Evolutionary conservation across 2,797 vertebrate genomes (phyloP), one percentile per base, ranked within the genome.

Genomic region (Poeciliopsis presidionis): DNA sequence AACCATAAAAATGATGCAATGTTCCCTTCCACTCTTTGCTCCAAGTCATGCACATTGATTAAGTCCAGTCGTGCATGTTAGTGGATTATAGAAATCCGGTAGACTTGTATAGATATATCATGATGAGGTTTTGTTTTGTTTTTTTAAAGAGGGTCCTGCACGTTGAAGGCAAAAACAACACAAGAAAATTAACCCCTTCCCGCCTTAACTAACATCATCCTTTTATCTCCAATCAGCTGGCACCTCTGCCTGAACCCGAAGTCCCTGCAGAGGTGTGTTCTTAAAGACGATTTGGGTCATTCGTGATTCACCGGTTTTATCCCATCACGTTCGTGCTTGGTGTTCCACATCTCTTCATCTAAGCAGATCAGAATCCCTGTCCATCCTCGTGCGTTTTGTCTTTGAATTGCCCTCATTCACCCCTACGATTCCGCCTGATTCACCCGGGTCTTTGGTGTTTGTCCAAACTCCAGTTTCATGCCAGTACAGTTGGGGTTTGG

Each of bases 201-300:
- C 82, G 75, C 75, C 83, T 70, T 83, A 74, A 95, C 94, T 96
- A 95, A 96, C 92, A 82, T 65, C 89, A 87, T 85, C 89, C 90
- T 97, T 96, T 96, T 97, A 89, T 96, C 95, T 96, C 96, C 95
- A 93, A 95, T 94, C 91, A 98, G 98, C 97, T 97, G 95, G 93
- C 97, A 87, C 97, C 96, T 43, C 93, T 96, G 74, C 96, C 96
- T 28, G 98, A 98, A 89, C 93, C 96, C 25, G 97, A 98, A 91
- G 96, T 93, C 92, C 91, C 96, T 59, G 92, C 96, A n/a, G 97
- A 99, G 97, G 97, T 99, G 96, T 96, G 97, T 97, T 92, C 30
- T 47, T 20, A 30, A 83, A 93, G 84, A 78, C 78, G 88, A 92
- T 88, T 93, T 88, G 88, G 88, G 85, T 94, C 73, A 87, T 83